Evolutionary conservation across 2,797 vertebrate species (phyloP), one percentile per base, ranked within the genome.

Genomic region (Peromyscus eremicus): DNA sequence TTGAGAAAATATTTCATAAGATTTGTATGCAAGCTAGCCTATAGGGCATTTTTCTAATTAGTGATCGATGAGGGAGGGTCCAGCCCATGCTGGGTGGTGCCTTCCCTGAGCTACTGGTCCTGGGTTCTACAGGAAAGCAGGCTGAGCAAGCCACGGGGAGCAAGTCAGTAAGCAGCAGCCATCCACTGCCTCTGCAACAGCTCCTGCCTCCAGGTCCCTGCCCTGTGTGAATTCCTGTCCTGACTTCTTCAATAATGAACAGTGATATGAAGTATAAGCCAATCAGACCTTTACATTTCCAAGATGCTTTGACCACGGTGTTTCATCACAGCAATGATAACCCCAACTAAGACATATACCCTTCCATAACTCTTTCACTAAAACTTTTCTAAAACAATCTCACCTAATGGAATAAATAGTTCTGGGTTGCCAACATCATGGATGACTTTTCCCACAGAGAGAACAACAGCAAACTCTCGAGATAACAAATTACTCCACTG

Each of bases 361-460:
- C 37, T 77, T 91, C 60, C 11, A 12, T 49, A 83, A 60, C 9
- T 52, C n/a, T 91, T 86, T 80, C 16, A 82, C 37, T 84, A 85
- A 91, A 94, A 86, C 34, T 32, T 75, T 82, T 84, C 21, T 29
- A 95, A 92, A 84, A 80, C 91, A 87, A 73, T 57, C 8, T 10
- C 5, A 29, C 34, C 34, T 57, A 55, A 87, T 6, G 6, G 68
- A 71, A 73, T 27, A 55, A 49, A 64, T 60, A 23, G 19, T 71
- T 82, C 46, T 34, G 71, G 27, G 73, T n/a, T 94, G 73, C 4
- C 55, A 57, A 27, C 73, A 77, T 57, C 17, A 60, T 23, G 76
- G 4, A 16, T 66, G 49, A 32, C 5, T 90, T 91, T 75, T 91
- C 75, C 13, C 84, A 77, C 64, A 73, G 80, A 52, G 13, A 92